Conservation (phyloP, 2,113 vertebrate genomes). For the Lutjanus erythropterus region DNA sequence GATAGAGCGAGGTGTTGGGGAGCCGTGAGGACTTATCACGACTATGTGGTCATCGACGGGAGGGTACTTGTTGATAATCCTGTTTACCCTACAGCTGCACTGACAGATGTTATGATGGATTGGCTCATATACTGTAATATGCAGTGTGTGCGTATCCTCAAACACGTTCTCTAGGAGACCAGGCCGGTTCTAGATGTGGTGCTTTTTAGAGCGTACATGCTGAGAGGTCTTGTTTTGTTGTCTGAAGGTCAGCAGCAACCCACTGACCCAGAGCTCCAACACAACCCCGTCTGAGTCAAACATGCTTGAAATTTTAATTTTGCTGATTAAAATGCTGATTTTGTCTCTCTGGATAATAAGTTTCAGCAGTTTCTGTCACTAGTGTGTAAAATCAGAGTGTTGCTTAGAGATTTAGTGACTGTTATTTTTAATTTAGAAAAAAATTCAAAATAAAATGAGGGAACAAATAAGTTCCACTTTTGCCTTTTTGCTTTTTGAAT, state of each 20-base stretch:
- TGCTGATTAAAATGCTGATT: background rate
- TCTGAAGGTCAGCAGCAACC: background rate
- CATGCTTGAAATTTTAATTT: background rate
- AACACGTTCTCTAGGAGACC: background rate
- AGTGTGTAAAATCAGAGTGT: background rate
- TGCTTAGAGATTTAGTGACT: background rate
- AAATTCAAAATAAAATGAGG: background rate
- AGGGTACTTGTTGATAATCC: constrained; percentile 44
- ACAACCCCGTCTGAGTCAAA: background rate
- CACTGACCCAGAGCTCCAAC: background rate
- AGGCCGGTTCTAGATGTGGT: background rate
- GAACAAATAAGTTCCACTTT: background rate
- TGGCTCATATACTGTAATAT: constrained; percentile 12
- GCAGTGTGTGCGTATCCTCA: background rate
- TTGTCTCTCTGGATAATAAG: background rate
- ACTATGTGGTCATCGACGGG: constrained; percentile 19
- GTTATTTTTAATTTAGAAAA: background rate
- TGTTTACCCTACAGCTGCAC: constrained; percentile 43
- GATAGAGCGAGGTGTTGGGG: background rate
- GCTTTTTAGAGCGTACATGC: background rate
- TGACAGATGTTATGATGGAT: constrained; percentile 54
- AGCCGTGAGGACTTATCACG: constrained; percentile 13
- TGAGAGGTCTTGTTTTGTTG: background rate
- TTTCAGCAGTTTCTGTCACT: background rate
- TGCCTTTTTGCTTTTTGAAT: background rate